These are phyloP conservation scores for Sminthopsis crassicaudata DNA, from an alignment of 2,113 vertebrate species.

Conservation along the genomic window DNA sequence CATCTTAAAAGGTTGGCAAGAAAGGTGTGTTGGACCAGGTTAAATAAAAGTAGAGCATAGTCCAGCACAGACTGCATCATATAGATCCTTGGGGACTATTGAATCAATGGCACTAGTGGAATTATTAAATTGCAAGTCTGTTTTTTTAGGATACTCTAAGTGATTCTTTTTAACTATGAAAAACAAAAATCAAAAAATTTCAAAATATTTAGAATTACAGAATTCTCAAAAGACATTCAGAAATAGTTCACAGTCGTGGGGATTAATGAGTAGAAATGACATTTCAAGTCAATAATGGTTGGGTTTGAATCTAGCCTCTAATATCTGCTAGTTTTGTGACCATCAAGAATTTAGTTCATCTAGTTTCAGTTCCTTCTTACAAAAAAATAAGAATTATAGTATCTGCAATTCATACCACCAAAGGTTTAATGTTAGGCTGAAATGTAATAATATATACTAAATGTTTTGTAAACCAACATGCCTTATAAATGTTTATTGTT, in stretches of 20 bases:
- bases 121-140: background rate
- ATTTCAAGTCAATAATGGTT: background rate
- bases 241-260: background rate
- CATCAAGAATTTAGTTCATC: background rate
- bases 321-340: background rate
- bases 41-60: too few species aligned
- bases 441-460: background rate
- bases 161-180: background rate
- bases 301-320: background rate
- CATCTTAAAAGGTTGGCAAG: too few species aligned
- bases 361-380: background rate
- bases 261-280: background rate
- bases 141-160: background rate
- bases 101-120: too few species aligned
- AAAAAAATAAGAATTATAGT: background rate
- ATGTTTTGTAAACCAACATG: background rate
- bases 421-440: background rate
- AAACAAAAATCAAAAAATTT: background rate
- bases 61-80: too few species aligned
- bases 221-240: background rate
- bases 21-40: too few species aligned
- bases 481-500: background rate
- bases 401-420: background rate
- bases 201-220: background rate
- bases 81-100: too few species aligned